Percentiles rank a stretch among this genome's conserved stretches.
phyloP scores from a whole-genome alignment of 92 coral and sea anemone genomes.

The Porites rus region DNA sequence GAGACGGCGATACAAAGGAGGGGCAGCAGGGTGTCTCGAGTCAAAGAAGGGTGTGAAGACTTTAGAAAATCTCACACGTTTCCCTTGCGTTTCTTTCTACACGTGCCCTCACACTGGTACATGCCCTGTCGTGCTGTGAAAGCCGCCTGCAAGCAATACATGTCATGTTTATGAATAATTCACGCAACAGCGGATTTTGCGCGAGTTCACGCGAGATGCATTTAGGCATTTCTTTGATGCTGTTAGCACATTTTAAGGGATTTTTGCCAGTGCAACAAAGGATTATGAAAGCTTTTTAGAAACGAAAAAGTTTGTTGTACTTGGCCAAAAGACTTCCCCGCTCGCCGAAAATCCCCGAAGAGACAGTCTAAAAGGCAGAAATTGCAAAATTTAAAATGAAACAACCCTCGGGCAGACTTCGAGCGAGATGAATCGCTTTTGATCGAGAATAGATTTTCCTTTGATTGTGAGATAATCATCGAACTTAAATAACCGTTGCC shows the following conservation, averaged over 20 bases:
- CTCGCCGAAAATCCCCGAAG: not conserved
- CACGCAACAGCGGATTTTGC: not conserved
- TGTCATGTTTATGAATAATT: slow-evolving; percentile 34
- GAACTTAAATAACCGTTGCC: not conserved
- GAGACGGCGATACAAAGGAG: not conserved
- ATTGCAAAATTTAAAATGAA: slow-evolving; percentile 22
- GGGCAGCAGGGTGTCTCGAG: not conserved
- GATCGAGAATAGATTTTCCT: no score
- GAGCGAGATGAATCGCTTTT: not conserved
- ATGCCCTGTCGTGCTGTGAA: slow-evolving; percentile 33
- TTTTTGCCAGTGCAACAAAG: not conserved
- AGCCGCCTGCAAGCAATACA: slow-evolving; percentile 28
- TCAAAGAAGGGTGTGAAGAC: not conserved
- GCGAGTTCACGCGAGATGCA: slow-evolving; percentile 16
- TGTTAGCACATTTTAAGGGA: not conserved
- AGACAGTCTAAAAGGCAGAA: not conserved
- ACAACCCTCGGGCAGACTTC: not conserved
- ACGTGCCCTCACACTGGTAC: slow-evolving; percentile 13
- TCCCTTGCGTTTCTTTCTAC: slow-evolving; percentile 9
- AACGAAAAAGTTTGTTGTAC: not conserved
- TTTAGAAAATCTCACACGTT: not conserved
- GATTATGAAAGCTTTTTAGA: not conserved
- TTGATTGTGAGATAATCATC: not conserved
- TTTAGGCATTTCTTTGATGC: not conserved
- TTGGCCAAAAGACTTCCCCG: no score